Percentiles rank a stretch among this genome's conserved stretches.
Conservation (phyloP, 2,113 vertebrate species). For the Holacanthus passer region DNA sequence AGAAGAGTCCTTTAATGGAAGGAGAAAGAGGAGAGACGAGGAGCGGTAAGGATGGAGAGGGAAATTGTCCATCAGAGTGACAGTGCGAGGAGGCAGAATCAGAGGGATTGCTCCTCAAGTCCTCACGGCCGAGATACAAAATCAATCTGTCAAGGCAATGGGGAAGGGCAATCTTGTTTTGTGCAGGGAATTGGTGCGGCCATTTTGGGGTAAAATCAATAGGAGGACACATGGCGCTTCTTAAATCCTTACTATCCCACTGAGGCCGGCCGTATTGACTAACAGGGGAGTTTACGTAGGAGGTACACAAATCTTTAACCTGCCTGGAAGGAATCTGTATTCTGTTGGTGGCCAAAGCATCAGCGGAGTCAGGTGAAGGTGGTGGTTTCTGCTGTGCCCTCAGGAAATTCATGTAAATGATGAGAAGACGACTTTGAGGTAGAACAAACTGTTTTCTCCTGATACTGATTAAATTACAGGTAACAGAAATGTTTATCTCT, state of each 20-base stretch:
- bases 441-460: neutral
- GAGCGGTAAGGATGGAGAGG: constrained; percentile 62
- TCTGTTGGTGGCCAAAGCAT: constrained; percentile 13
- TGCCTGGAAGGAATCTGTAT: constrained; percentile 45
- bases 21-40: constrained; percentile 58
- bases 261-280: constrained; percentile 63
- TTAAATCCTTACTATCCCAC: constrained; percentile 72
- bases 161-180: constrained; percentile 75
- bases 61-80: constrained; percentile 76
- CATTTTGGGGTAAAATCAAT: constrained; percentile 78
- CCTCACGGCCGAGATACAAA: constrained; percentile 69
- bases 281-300: constrained; percentile 35
- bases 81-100: constrained; percentile 63
- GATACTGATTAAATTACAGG: too few relatives aligned
- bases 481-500: too few relatives aligned
- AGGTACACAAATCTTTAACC: constrained; percentile 67
- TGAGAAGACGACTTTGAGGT: constrained; percentile 1
- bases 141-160: constrained; percentile 74
- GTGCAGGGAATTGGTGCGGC: constrained; percentile 61
- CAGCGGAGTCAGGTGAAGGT: neutral
- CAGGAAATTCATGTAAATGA: constrained; percentile 29
- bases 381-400: constrained; percentile 2
- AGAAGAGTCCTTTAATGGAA: constrained; percentile 77
- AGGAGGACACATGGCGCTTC: constrained; percentile 69
- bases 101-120: constrained; percentile 73